These are phyloP conservation scores for Petrocephalus schoutedeni DNA, from an alignment of 2,797 vertebrate genomes.

Conservation along the genomic window DNA sequence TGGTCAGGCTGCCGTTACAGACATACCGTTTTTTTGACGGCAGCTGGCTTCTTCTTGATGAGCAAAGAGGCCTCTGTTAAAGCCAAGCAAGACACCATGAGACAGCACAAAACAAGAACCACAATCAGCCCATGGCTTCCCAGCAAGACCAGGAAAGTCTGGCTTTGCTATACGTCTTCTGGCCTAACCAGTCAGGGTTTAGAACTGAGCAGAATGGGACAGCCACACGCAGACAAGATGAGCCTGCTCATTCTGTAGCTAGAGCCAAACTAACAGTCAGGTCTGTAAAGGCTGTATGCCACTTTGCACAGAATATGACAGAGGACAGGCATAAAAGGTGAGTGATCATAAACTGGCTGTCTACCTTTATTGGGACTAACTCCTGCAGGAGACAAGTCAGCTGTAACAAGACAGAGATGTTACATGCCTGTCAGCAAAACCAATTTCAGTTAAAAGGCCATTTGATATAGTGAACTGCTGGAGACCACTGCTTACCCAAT, in stretches of 20 bases:
- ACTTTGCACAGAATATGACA: neutral
- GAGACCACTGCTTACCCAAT: constrained; percentile 57
- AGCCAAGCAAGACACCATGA: neutral
- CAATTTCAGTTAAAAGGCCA: neutral
- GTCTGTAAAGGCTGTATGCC: neutral
- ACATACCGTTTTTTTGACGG: constrained; percentile 80
- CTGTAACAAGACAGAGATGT: constrained; percentile 35
- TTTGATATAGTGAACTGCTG: neutral
- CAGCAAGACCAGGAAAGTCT: neutral
- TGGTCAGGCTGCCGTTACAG: neutral
- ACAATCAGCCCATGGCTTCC: neutral
- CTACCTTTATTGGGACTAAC: constrained; percentile 42
- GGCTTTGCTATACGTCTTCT: neutral
- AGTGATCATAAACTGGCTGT: constrained; percentile 27
- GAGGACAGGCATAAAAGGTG: neutral
- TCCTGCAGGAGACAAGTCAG: constrained; percentile 33
- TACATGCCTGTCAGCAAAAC: neutral
- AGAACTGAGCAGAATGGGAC: neutral
- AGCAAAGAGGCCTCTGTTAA: constrained; percentile 73
- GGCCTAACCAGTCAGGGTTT: neutral
- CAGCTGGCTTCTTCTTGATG: constrained; percentile 82
- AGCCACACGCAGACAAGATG: neutral
- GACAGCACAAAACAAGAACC: neutral
- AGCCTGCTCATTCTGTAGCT: neutral
- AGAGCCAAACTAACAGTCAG: neutral